Percentiles rank a stretch among this genome's conserved stretches.
Conservation (phyloP, 2,113 vertebrate species). For the Todiramphus chloris region DNA sequence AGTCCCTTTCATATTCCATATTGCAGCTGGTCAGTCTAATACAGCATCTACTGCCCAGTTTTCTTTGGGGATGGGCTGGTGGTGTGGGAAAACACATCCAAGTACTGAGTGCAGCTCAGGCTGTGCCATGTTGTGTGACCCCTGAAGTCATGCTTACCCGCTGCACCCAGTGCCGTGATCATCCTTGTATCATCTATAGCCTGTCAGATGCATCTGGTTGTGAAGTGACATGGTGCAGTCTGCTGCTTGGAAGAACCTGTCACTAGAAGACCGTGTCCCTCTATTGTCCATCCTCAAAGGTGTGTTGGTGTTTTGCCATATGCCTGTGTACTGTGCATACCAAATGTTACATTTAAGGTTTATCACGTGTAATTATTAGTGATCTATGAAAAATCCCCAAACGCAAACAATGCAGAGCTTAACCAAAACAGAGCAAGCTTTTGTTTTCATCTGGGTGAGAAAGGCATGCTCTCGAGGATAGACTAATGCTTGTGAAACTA, state of each 20-base stretch:
- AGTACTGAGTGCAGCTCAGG: neutral
- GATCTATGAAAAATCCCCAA: neutral
- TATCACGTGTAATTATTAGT: neutral
- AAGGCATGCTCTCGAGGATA: neutral
- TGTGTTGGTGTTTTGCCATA: neutral
- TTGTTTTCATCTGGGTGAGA: neutral
- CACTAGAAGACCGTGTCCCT: neutral
- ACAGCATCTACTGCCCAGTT: neutral
- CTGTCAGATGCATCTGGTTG: neutral
- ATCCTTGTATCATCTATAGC: neutral
- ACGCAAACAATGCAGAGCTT: neutral
- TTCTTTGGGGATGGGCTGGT: neutral
- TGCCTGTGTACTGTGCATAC: neutral
- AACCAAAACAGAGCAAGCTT: neutral
- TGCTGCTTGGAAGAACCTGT: neutral
- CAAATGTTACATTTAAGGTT: neutral
- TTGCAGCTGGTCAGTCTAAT: neutral
- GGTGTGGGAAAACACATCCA: neutral
- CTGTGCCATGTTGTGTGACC: neutral
- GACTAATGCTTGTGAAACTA: neutral
- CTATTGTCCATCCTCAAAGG: neutral
- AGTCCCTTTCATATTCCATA: fast-evolving
- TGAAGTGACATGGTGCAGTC: neutral
- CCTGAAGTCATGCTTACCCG: neutral
- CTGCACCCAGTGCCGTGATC: neutral